Evolutionary conservation across 2,888 invertebrate genomes (phyloP), one percentile per base, ranked within the genome.

Genomic region (Stenotaenia linearis): DNA sequence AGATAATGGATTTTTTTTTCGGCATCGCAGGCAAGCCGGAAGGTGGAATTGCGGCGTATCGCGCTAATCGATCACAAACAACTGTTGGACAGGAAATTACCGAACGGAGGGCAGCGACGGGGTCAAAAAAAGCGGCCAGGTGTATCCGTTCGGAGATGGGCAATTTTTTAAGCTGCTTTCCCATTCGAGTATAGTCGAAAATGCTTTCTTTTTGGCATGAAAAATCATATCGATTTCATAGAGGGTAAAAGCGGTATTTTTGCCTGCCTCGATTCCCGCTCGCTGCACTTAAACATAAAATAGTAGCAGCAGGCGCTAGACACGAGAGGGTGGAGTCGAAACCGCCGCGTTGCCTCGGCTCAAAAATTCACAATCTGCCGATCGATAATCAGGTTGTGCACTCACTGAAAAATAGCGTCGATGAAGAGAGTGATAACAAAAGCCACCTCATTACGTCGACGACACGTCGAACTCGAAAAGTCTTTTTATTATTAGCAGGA

Each of bases 211-310:
- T 9, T 10, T 25, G 10, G 69, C 69, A 69, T 69, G 69, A 69
- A 69, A 69, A 69, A 69, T 69, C 69, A 69, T 69, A 69, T 69
- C 69, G 69, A 69, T 69, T 69, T 23, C 23, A 69, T 69, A 50
- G 50, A 15, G 50, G 18, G 50, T 50, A 50, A 50, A 50, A 50
- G 50, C 50, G 50, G 50, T 50, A 69, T 69, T 69, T 69, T 69
- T 69, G 10, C 50, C 18, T 18, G 50, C 50, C 50, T 50, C 50
- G 50, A 50, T 69, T 69, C 15, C 69, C 28, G 28, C 69, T 69
- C 69, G 69, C 69, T 69, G 69, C 69, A 69, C 69, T 69, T 69
- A 69, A 69, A 69, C 69, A 69, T 69, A 69, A 69, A 69, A 69
- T 69, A 69, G 69, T 69, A 69, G 69, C 69, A 69, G 69, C 69